Conservation (phyloP, 2,113 vertebrate species). For the Peucedramus taeniatus region DNA sequence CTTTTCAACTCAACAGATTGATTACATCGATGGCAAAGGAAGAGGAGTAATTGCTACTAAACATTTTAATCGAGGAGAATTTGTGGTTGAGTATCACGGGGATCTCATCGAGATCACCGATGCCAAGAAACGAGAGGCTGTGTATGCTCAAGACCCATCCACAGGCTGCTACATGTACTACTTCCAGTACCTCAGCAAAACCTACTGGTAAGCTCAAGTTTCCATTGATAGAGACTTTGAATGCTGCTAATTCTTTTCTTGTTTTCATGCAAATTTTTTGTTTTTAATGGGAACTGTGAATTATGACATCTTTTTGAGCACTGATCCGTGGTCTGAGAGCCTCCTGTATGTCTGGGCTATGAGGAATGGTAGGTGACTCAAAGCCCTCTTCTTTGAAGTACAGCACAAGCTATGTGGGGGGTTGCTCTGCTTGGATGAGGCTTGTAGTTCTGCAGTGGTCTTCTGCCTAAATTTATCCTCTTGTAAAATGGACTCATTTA, state of each 20-base stretch:
- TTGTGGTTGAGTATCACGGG: slow-evolving; percentile 95
- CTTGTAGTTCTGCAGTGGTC: background rate
- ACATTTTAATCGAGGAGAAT: slow-evolving; percentile 89
- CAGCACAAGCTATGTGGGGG: background rate
- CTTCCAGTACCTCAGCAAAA: slow-evolving; percentile 90
- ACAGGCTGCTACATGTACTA: slow-evolving; percentile 99
- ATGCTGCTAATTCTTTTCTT: background rate
- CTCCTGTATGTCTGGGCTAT: background rate
- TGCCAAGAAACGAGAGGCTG: slow-evolving; percentile 83
- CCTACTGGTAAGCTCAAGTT: slow-evolving; percentile 84
- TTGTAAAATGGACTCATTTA: background rate
- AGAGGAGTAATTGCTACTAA: slow-evolving; percentile 88
- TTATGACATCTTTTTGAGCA: background rate
- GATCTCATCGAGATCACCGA: slow-evolving; percentile 90
- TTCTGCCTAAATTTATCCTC: background rate
- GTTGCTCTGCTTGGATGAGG: background rate
- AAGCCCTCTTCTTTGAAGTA: background rate
- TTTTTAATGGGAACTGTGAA: background rate
- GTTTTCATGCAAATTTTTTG: background rate
- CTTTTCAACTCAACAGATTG: slow-evolving; percentile 74
- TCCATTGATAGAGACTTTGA: background rate
- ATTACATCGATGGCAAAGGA: slow-evolving; percentile 89
- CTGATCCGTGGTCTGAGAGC: background rate
- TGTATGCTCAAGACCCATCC: slow-evolving; percentile 85
- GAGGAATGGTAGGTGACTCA: background rate